Percentiles rank a stretch among this genome's conserved stretches.
These are phyloP conservation scores for Mirounga angustirostris DNA, from an alignment of 2,113 vertebrate species.

Conservation along the genomic window DNA sequence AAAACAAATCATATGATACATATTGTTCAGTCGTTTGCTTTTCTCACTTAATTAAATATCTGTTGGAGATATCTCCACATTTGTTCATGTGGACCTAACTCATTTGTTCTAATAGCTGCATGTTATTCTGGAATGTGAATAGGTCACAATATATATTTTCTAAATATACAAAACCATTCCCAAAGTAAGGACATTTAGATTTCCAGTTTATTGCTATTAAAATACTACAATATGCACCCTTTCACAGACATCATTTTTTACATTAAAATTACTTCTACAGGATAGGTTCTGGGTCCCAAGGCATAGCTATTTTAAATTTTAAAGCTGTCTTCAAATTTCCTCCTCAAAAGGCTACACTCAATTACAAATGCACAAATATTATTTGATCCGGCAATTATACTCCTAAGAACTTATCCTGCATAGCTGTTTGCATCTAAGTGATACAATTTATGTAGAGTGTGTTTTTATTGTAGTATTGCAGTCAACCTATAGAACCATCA, in stretches of 20 bases:
- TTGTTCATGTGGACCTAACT: not conserved
- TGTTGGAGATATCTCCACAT: not conserved
- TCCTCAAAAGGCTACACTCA: not conserved
- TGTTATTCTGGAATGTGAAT: not conserved
- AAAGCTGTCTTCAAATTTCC: not conserved
- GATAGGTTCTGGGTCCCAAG: not conserved
- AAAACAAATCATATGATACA: not conserved
- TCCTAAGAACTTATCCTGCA: not conserved
- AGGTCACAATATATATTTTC: not conserved
- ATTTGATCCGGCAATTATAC: not conserved
- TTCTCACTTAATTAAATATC: constrained; percentile 5
- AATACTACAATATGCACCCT: not conserved
- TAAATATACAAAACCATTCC: not conserved
- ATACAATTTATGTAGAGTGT: not conserved
- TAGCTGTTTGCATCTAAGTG: not conserved
- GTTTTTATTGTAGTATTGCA: not conserved
- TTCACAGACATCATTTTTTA: not conserved
- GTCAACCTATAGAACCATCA: not conserved
- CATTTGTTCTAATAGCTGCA: not conserved
- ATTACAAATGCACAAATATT: not conserved
- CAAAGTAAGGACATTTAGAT: not conserved
- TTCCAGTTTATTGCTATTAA: not conserved
- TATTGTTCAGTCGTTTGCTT: not conserved
- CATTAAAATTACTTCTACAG: not conserved
- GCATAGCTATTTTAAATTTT: not conserved